Evolutionary conservation across 2,888 invertebrate genomes (phyloP).

Genomic region (Pelosia muscerda): DNA sequence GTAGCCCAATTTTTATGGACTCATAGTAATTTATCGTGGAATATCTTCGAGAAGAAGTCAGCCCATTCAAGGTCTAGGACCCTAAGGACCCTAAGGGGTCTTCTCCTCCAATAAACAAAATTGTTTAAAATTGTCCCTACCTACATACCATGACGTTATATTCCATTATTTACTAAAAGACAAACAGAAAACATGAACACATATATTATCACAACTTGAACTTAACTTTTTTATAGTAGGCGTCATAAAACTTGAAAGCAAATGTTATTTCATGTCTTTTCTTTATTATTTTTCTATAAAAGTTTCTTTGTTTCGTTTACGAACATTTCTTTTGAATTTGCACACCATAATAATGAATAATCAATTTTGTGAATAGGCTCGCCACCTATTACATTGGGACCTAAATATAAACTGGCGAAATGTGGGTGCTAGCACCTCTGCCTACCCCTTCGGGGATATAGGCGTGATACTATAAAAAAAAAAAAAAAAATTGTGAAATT

Average conservation of each 20-base stretch:
- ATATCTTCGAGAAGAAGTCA: too few species aligned
- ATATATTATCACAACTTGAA: not conserved
- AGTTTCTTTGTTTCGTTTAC: not conserved
- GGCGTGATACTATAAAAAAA: too few species aligned
- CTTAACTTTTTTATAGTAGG: not conserved
- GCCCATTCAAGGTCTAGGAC: too few species aligned
- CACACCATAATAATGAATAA: too few species aligned
- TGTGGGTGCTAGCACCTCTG: too few species aligned
- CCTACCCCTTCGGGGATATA: too few species aligned
- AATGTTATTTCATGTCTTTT: not conserved
- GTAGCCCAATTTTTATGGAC: too few species aligned
- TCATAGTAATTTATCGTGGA: too few species aligned
- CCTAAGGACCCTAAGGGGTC: too few species aligned
- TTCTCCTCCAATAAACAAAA: not conserved
- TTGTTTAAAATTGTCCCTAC: not conserved
- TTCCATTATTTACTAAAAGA: not conserved
- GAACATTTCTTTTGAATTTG: not conserved
- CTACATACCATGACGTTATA: not conserved
- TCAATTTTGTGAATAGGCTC: slow-evolving; percentile 13
- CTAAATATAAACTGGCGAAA: too few species aligned
- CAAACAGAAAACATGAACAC: not conserved
- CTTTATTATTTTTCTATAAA: not conserved
- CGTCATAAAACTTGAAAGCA: not conserved
- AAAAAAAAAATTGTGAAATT: too few species aligned
- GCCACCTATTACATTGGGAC: too few species aligned